A percentile compares a stretch with the other conserved stretches of the same genome.
phyloP scores from a whole-genome alignment of 2,797 vertebrate species.

The Pseudotriccus pelzelni region DNA sequence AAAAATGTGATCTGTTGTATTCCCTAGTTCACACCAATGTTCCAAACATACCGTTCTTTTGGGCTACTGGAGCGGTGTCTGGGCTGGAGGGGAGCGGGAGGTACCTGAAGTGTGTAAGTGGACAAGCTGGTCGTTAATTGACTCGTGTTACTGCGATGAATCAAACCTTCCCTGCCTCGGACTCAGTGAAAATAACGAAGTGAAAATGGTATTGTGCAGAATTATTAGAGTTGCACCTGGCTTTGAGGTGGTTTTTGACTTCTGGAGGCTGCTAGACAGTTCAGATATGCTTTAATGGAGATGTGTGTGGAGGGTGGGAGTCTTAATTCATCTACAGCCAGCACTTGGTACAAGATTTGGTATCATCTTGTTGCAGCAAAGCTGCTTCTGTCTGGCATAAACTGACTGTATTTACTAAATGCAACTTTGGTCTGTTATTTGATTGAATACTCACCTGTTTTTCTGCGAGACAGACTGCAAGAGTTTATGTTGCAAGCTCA shows the following conservation, averaged over 20 bases:
- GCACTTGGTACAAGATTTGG: neutral
- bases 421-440: slow-evolving; percentile 24
- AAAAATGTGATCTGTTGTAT: neutral
- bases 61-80: neutral
- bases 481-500: neutral
- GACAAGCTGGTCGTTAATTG: slow-evolving; percentile 6
- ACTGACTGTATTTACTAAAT: neutral
- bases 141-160: neutral
- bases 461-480: neutral
- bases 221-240: slow-evolving; percentile 11
- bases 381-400: neutral
- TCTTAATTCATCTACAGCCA: slow-evolving; percentile 47
- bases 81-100: neutral
- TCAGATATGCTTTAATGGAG: slow-evolving; percentile 28
- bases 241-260: slow-evolving; percentile 35
- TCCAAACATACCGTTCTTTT: neutral
- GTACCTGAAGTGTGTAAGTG: slow-evolving; percentile 34
- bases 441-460: neutral
- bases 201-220: neutral
- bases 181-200: slow-evolving; percentile 14
- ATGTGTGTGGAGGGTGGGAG: neutral
- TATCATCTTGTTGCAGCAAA: neutral
- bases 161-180: neutral
- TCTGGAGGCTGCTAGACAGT: neutral
- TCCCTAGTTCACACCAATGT: neutral